Percentiles rank a stretch among this genome's conserved stretches.
Conservation (phyloP, 2,888 invertebrate species). For the Hyalella azteca region DNA sequence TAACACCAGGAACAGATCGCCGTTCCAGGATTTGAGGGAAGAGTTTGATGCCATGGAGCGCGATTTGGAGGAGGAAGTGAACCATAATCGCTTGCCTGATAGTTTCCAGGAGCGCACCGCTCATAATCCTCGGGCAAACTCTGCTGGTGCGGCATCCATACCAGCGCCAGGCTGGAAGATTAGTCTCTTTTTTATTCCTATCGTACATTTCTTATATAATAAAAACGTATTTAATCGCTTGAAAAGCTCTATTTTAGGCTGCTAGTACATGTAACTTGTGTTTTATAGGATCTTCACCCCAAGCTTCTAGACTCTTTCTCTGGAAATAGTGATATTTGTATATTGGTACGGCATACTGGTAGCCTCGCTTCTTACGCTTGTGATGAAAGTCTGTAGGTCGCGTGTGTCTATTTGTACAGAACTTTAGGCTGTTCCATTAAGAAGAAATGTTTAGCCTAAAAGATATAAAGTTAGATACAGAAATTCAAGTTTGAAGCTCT, state of each 20-base stretch:
- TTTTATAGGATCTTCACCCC: neutral
- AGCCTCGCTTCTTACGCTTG: slow-evolving; percentile 18
- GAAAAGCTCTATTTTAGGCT: neutral
- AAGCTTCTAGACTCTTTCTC: slow-evolving; percentile 17
- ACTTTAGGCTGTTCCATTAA: neutral
- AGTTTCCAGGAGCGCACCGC: slow-evolving; percentile 46
- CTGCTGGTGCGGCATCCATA: neutral
- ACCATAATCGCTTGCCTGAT: slow-evolving; percentile 29
- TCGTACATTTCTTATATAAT: neutral
- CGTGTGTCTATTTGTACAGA: slow-evolving; percentile 7
- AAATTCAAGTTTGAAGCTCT: slow-evolving; percentile 28
- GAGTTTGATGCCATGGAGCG: slow-evolving; percentile 47
- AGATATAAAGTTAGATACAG: no score
- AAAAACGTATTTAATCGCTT: slow-evolving; percentile 7
- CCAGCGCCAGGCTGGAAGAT: neutral
- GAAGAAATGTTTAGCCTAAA: neutral
- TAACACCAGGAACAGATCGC: slow-evolving; percentile 15
- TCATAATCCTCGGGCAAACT: slow-evolving; percentile 14
- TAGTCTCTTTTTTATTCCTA: neutral
- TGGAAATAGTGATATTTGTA: slow-evolving; percentile 31
- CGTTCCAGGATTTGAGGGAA: slow-evolving; percentile 42
- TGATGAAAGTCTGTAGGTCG: slow-evolving; percentile 23
- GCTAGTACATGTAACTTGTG: slow-evolving; percentile 23
- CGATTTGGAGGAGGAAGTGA: slow-evolving; percentile 49
- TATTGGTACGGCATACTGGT: slow-evolving; percentile 7